Evolutionary conservation across 2,113 vertebrate genomes (phyloP), one percentile per base, ranked within the genome.

Genomic region (mouse (Mus musculus)): DNA sequence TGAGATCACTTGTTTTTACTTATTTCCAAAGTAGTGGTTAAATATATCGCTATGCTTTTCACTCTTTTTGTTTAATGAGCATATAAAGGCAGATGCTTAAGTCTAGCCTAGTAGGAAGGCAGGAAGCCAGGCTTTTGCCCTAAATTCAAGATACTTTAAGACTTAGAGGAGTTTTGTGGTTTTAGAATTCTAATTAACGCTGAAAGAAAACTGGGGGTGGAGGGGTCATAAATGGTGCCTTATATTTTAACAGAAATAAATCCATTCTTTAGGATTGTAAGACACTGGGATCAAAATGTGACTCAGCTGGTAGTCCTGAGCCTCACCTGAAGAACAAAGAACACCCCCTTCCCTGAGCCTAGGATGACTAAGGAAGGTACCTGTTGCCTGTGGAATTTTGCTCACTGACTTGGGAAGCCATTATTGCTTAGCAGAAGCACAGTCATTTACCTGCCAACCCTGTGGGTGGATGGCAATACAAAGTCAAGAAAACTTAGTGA

Each of bases 171-270:
- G 20, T 89, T 67, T 75, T 49, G 9, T 81, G n/a, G 39, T 71
- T 61, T 94, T 86, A 73, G 69, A 28, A 88, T 75, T 61, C 73
- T 94, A 73, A 73, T 86, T 77, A 93, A 80, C 42, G 89, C n/a
- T 81, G 33, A 89, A 81, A 89, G n/a, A 92, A n/a, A 17, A 28
- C 16, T 39, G 20, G 7, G 73, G 26, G 59, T 54, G 65, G 12
- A 11, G 65, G 28, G 28, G 24, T 75, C 85, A 67, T 36, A 49
- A 88, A 14, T 59, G 52, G 33, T 10, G 13, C 65, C 61, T 80
- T 54, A 75, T 39, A 61, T 19, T 69, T 80, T 84, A n/a, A 75
- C 90, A 92, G 24, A 77, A n/a, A 54, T 28, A 30, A 33, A 73
- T 17, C 10, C 3, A 10, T 36, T 77, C 49, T 36, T 87, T 36